Evolutionary conservation across 1,140 invertebrate species (phyloP), one percentile per base, ranked within the genome.

Genomic region (Melanaphis sacchari): DNA sequence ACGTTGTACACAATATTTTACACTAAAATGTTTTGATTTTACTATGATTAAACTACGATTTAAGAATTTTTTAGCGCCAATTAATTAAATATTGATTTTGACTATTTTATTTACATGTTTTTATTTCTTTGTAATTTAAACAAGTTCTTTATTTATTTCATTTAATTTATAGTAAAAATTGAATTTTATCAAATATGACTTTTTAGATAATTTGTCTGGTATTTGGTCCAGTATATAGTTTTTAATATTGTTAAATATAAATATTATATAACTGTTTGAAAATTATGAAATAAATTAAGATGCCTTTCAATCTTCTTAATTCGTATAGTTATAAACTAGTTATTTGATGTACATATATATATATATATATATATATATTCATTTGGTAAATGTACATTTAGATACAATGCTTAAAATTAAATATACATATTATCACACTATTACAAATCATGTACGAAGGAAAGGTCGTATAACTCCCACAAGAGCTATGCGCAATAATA

Each of bases 371-470:
- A 76, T 76, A 76, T 41, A 41, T 43, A 31, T 46, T 41, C 43
- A 24, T 41, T 18, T 9, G 15, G 31, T 43, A 87, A 87, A 87
- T 31, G 15, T 0, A 46, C 84, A 31, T 87, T 31, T n/a, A 5
- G 26, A n/a, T n/a, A n/a, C 31, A 21, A 46, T 49, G 31, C 18
- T 46, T 88, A 88, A 88, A 49, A 88, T 88, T 88, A 88, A 88
- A 88, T n/a, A 46, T 43, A 49, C 21, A 49, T 89, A 38, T 36
- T 52, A 38, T 36, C 2, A n/a, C 5, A 18, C 31, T 1, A 36
- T 36, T 87, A 46, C n/a, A 49, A 49, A 52, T 49, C 87, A 36
- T 52, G 3, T 89, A 21, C 21, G 2, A 22, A 22, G 46, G 87
- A 89, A 89, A 89, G 43, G 49, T 26, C 36, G 18, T 38, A 49